Evolutionary conservation across 2,888 invertebrate species (phyloP).

Genomic region (Saturnia pavonia): DNA sequence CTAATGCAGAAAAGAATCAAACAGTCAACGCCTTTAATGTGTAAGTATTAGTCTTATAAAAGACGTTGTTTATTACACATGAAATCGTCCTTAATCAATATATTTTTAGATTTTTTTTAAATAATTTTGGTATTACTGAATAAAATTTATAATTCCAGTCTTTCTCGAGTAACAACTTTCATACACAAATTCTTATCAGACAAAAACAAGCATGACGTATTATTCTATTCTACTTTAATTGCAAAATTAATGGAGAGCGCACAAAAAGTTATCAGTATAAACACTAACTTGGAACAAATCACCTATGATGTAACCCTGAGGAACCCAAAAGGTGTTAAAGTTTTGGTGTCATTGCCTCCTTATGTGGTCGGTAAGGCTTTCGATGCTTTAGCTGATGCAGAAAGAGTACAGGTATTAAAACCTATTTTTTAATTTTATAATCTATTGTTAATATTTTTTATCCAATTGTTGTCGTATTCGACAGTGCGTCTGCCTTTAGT

Average conservation of each 20-base stretch:
- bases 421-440: background rate
- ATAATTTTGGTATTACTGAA: background rate
- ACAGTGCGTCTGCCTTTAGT: background rate
- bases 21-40: slow-evolving; percentile 56
- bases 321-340: slow-evolving; percentile 59
- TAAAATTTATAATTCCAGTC: slow-evolving; percentile 46
- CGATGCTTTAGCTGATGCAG: slow-evolving; percentile 69
- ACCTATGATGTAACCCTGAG: slow-evolving; percentile 64
- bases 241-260: slow-evolving; percentile 67
- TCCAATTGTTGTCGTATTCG: too few relatives aligned
- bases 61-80: background rate
- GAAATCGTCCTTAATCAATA: background rate
- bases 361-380: slow-evolving; percentile 58
- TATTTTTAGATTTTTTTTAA: background rate
- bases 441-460: background rate
- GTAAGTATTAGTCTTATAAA: slow-evolving; percentile 51
- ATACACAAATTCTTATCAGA: slow-evolving; percentile 59
- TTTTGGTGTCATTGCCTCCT: slow-evolving; percentile 54
- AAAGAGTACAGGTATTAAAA: slow-evolving; percentile 64
- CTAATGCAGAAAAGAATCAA: slow-evolving; percentile 38
- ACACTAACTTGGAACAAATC: slow-evolving; percentile 59
- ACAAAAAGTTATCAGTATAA: slow-evolving; percentile 60
- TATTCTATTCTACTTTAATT: slow-evolving; percentile 68
- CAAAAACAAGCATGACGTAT: slow-evolving; percentile 54
- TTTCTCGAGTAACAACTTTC: slow-evolving; percentile 58